These are phyloP conservation scores for Rhinogobio ventralis DNA, from an alignment of 2,797 vertebrate species.

Conservation along the genomic window DNA sequence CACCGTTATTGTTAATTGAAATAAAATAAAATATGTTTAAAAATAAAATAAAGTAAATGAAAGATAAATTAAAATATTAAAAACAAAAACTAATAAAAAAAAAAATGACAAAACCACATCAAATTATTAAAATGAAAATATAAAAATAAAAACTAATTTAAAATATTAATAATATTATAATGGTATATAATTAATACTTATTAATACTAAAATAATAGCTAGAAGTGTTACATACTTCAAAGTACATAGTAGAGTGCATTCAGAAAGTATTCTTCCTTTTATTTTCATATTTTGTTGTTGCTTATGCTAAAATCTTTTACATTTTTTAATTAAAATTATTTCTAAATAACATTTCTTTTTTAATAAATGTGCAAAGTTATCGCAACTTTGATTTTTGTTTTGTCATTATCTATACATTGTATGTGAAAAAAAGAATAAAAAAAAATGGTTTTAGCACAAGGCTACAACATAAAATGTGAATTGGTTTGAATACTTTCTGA, in stretches of 20 bases:
- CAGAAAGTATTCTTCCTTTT: background rate
- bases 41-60: background rate
- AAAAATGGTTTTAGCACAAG: background rate
- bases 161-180: background rate
- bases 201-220: background rate
- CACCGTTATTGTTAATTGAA: no score
- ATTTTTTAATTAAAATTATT: no score
- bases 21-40: no score
- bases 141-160: background rate
- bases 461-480: background rate
- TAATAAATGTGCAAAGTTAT: background rate
- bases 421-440: background rate
- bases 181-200: background rate
- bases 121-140: background rate
- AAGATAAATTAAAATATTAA: background rate
- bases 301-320: no score
- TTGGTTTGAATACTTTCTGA: background rate
- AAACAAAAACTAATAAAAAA: background rate
- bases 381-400: background rate
- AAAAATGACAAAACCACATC: background rate
- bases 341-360: no score
- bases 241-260: background rate
- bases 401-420: background rate
- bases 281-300: background rate
- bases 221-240: background rate